Conservation (phyloP, 2,888 invertebrate species). For the Tetranychus piercei region DNA sequence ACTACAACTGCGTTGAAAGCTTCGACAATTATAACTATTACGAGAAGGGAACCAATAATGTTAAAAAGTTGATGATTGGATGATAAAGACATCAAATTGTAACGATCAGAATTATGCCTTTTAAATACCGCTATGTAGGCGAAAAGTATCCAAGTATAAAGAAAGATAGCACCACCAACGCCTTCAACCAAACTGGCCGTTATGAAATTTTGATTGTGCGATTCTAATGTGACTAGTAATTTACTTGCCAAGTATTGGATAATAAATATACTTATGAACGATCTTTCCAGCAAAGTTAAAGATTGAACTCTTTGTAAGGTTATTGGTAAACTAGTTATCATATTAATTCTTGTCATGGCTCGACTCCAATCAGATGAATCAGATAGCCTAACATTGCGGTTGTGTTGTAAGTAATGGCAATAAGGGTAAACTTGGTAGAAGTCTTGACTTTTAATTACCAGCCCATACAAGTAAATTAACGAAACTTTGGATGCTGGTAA, state of each 20-base stretch:
- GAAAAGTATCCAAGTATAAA: background rate
- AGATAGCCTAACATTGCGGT: background rate
- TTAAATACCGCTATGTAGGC: background rate
- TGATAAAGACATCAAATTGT: background rate
- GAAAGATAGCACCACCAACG: background rate
- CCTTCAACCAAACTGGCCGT: background rate
- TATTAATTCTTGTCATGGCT: background rate
- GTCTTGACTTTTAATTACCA: background rate
- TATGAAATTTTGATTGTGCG: background rate
- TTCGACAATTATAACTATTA: background rate
- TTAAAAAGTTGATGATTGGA: background rate
- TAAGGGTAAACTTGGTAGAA: background rate
- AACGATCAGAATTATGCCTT: background rate
- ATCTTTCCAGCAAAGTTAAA: background rate
- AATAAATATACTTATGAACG: background rate
- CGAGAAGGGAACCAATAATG: background rate
- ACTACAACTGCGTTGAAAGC: background rate
- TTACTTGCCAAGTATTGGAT: background rate
- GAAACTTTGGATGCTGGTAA: background rate
- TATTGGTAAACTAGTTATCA: background rate
- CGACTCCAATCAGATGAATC: conserved; percentile 5
- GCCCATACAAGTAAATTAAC: conserved; percentile 1
- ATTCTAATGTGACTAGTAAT: background rate
- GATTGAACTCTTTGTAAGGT: background rate
- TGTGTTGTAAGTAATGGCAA: background rate